Conservation (phyloP, 1,140 invertebrate species). For the Drosophila repletoides region DNA sequence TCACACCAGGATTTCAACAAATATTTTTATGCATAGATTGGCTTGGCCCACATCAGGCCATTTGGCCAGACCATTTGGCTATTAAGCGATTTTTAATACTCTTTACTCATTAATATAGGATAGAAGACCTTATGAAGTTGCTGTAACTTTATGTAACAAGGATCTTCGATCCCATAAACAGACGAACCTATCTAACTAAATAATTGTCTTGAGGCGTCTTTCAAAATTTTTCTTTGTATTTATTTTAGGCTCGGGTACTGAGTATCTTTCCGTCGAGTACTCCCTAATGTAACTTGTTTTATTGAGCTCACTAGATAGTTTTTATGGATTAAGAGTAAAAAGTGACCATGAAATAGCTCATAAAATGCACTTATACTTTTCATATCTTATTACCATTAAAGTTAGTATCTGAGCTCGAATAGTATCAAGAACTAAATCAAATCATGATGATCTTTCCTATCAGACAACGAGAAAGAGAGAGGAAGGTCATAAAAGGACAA, state of each 20-base stretch:
- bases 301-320: conserved; percentile 3
- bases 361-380: conserved; percentile 17
- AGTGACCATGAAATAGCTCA: conserved; percentile 20
- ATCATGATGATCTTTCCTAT: too few relatives aligned
- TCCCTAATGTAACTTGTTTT: too few relatives aligned
- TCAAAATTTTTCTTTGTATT: conserved; percentile 18
- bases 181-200: too few relatives aligned
- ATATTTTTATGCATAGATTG: conserved; percentile 42
- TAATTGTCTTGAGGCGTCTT: too few relatives aligned
- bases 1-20: background rate
- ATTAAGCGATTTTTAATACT: background rate
- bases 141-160: too few relatives aligned
- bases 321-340: conserved; percentile 12
- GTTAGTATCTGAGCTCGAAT: background rate
- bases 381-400: conserved; percentile 5
- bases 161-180: too few relatives aligned
- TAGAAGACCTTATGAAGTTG: too few relatives aligned
- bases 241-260: conserved; percentile 13
- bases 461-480: too few relatives aligned
- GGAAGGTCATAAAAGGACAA: too few relatives aligned
- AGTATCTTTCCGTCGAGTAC: too few relatives aligned
- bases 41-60: conserved; percentile 7
- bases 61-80: conserved; percentile 20
- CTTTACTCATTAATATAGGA: too few relatives aligned
- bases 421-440: background rate